Evolutionary conservation across 2,797 vertebrate species (phyloP).

Genomic region (Xyrichtys novacula): DNA sequence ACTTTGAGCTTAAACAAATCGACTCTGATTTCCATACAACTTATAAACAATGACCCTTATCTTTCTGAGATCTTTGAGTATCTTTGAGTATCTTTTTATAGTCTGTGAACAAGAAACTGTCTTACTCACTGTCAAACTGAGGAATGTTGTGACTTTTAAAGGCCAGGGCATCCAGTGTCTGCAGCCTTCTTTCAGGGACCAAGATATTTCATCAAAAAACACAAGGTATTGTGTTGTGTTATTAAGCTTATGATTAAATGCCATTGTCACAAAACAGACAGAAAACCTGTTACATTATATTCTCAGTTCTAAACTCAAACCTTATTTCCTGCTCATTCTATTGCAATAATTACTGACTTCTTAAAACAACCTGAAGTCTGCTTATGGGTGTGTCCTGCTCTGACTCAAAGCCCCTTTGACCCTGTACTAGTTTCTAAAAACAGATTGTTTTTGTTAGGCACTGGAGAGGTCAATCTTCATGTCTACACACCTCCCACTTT

Average conservation of each 20-base stretch:
- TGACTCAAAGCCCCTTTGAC: background rate
- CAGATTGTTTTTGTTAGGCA: conserved; percentile 7
- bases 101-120: background rate
- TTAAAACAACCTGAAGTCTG: background rate
- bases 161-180: conserved; percentile 15
- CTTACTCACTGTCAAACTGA: conserved; percentile 24
- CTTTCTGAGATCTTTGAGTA: background rate
- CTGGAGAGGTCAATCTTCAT: conserved; percentile 29
- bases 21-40: too few relatives aligned
- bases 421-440: conserved; percentile 25
- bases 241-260: conserved; percentile 5
- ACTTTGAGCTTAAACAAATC: too few relatives aligned
- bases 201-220: conserved; percentile 21
- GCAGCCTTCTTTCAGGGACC: conserved; percentile 11
- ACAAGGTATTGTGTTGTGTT: too few relatives aligned
- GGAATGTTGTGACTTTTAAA: conserved; percentile 8
- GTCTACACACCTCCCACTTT: conserved; percentile 38
- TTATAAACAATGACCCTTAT: background rate
- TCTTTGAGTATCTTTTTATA: background rate
- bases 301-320: background rate
- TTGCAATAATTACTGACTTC: background rate
- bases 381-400: conserved; percentile 7
- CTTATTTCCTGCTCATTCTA: background rate
- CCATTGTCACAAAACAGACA: background rate
- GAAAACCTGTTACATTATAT: background rate